Evolutionary conservation across 53 echinoderm and acorn worm species (phyloP), one percentile per base, ranked within the genome.

Genomic region (Holothuria leucospilota): DNA sequence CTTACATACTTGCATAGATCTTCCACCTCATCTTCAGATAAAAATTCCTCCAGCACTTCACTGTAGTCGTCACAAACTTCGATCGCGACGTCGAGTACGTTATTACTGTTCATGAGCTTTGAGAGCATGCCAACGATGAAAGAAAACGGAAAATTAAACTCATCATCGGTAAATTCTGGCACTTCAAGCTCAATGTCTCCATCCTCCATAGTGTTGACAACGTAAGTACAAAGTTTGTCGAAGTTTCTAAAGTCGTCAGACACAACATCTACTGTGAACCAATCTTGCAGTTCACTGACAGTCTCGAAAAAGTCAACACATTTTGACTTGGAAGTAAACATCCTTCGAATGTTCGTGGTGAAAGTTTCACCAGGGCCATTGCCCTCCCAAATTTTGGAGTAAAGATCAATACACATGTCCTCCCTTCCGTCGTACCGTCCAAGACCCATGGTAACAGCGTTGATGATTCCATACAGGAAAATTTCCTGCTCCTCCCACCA

Each of bases 41-140:
- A 51, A 49, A 82, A 39, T 20, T 56, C 83, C 0, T 60, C 16
- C 15, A 86, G 53, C 11, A 79, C 82, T 6, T 51, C 75, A 9
- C 78, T 6, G 28, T 85, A 77, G 16, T 77, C 58, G 38, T 65
- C 64, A 59, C 89, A 81, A 16, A 77, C 68, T 20, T 86, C 64
- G 42, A 60, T 81, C 2, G 85, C 58, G 16, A 59, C 49, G 2
- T 68, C 63, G 6, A 52, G 51, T 39, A 84, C 74, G 20, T 52
- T 49, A 13, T 67, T 58, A n/a, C 89, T 78, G 82, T 64, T 91
- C 29, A 68, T 27, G 25, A 77, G 67, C 6, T 73, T 86, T 39
- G 81, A 74, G 58, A 91, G 60, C 8, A 81, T 74, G 27, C 84
- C 80, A n/a, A 90, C 15, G 8, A 90, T 13, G 29, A 85, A 79